Percentiles rank a stretch among this genome's conserved stretches.
Evolutionary conservation across 2,888 invertebrate species (phyloP).

Genomic region (Agapostemon virescens): DNA sequence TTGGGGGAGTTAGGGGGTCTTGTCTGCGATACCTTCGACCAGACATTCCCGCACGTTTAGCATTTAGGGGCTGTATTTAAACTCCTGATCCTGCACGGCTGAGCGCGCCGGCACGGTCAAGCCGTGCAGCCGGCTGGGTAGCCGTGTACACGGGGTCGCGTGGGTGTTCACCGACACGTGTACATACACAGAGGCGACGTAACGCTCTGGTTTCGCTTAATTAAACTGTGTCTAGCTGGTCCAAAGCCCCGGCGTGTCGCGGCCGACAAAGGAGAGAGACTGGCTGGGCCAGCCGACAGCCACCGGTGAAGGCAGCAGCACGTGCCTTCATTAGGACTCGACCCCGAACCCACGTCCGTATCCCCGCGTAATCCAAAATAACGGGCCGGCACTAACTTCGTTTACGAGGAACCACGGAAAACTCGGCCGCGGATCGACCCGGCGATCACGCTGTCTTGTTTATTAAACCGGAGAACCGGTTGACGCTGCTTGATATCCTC

Average conservation of each 20-base stretch:
- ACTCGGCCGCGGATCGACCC: constrained; percentile 42
- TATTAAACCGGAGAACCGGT: background rate
- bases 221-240: constrained; percentile 75
- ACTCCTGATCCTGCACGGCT: constrained; percentile 50
- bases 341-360: constrained; percentile 42
- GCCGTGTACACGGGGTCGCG: constrained; percentile 40
- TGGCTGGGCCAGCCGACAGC: constrained; percentile 42
- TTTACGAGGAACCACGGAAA: constrained; percentile 61
- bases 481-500: background rate
- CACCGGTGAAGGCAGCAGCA: constrained; percentile 54
- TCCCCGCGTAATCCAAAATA: constrained; percentile 70
- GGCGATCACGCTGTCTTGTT: constrained; percentile 4
- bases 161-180: constrained; percentile 63
- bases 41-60: constrained; percentile 37
- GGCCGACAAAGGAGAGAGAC: constrained; percentile 63
- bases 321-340: constrained; percentile 75
- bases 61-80: constrained; percentile 47
- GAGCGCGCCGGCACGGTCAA: constrained; percentile 42
- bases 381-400: constrained; percentile 68
- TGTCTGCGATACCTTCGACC: constrained; percentile 9
- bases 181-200: constrained; percentile 58
- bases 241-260: constrained; percentile 67
- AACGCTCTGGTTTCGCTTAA: constrained; percentile 74
- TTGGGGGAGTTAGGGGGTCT: too few species aligned
- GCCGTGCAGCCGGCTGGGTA: constrained; percentile 40